These are phyloP conservation scores for Triops cancriformis DNA, from an alignment of 1,140 invertebrate genomes.

Conservation along the genomic window DNA sequence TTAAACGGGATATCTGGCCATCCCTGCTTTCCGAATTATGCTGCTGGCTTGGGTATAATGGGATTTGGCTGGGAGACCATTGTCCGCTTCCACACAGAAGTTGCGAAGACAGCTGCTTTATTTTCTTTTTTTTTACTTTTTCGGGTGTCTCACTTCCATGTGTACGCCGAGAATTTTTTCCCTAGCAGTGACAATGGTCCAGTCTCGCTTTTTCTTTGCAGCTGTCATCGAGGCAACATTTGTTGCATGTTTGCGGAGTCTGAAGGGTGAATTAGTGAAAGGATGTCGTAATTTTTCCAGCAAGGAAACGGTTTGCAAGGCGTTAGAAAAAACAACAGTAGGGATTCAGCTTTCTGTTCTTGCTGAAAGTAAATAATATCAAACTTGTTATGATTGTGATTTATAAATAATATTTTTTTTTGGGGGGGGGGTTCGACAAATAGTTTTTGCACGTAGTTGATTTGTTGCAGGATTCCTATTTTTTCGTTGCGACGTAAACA, in stretches of 20 bases:
- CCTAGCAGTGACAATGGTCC: too few relatives aligned
- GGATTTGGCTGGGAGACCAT: background rate
- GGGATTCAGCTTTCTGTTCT: background rate
- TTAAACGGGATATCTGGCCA: background rate
- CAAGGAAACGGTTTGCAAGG: background rate
- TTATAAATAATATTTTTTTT: background rate
- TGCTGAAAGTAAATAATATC: background rate
- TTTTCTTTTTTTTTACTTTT: background rate
- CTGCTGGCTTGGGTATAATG: conserved; percentile 4
- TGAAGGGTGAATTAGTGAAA: background rate
- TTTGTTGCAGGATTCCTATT: background rate
- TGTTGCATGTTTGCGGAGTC: background rate
- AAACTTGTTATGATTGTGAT: conserved; percentile 8
- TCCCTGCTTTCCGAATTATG: background rate
- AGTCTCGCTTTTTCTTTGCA: too few relatives aligned
- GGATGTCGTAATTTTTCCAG: background rate
- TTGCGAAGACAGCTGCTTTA: background rate
- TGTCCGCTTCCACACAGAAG: background rate
- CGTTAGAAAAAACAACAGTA: background rate
- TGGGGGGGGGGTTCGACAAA: background rate
- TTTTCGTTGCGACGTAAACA: background rate
- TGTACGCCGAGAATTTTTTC: background rate
- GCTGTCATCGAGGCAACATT: background rate
- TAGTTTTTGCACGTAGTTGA: background rate
- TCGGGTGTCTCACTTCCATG: background rate